A percentile compares a stretch with the other conserved stretches of the same genome.
These are phyloP conservation scores for Eupithecia inturbata DNA, from an alignment of 2,888 invertebrate species.

Conservation along the genomic window DNA sequence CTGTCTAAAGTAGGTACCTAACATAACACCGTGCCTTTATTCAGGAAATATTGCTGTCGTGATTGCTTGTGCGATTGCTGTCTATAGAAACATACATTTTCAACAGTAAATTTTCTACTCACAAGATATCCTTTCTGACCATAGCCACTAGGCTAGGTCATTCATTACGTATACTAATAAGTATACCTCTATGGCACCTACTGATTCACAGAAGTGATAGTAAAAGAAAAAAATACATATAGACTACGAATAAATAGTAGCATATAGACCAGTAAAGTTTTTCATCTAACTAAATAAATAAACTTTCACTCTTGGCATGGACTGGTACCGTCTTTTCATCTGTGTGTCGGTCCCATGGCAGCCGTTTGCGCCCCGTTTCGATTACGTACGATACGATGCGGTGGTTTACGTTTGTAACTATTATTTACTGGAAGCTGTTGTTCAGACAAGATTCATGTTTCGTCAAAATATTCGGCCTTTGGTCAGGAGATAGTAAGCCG, in stretches of 20 bases:
- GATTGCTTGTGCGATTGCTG: too few relatives aligned
- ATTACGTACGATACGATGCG: slow-evolving; percentile 10
- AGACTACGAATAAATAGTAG: too few relatives aligned
- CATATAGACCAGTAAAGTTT: not conserved
- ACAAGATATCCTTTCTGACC: too few relatives aligned
- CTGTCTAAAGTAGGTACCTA: too few relatives aligned
- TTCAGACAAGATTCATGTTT: not conserved
- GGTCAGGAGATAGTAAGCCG: not conserved
- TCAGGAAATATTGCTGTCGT: too few relatives aligned
- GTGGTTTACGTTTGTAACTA: slow-evolving; percentile 1
- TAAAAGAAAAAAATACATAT: not conserved
- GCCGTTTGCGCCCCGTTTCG: slow-evolving; percentile 10
- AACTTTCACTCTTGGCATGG: not conserved
- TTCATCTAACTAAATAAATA: too few relatives aligned
- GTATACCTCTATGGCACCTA: too few relatives aligned
- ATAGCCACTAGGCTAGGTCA: too few relatives aligned
- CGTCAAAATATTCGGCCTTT: not conserved
- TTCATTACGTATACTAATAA: too few relatives aligned
- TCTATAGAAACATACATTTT: too few relatives aligned
- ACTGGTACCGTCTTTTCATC: not conserved
- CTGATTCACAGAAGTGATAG: not conserved
- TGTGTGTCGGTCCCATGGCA: not conserved
- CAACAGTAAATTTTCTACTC: too few relatives aligned
- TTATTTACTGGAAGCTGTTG: slow-evolving; percentile 10
- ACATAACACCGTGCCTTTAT: too few relatives aligned